Conservation (phyloP, 1,140 invertebrate genomes). For the Halesus radiatus region DNA sequence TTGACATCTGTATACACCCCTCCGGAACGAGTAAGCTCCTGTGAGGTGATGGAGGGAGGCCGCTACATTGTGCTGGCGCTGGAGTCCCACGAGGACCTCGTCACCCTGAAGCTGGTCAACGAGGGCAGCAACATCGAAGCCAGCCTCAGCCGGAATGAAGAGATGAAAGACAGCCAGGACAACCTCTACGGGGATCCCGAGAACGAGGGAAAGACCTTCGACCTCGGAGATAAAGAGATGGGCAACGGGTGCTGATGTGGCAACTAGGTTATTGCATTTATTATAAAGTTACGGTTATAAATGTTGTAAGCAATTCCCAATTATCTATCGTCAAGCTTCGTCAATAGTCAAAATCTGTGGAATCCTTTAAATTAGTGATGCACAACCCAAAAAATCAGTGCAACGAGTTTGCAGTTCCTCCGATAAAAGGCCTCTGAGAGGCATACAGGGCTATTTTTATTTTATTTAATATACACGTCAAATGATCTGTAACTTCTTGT, state of each 20-base stretch:
- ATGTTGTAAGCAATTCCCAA: not conserved
- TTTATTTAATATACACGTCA: too few species aligned
- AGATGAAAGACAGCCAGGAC: not conserved
- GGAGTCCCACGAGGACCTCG: conserved; percentile 73
- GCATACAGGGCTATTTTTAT: too few species aligned
- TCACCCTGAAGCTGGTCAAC: conserved; percentile 74
- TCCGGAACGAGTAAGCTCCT: conserved; percentile 79
- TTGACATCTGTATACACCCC: conserved; percentile 85
- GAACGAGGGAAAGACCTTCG: conserved; percentile 68
- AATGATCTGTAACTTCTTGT: too few species aligned
- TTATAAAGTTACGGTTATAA: not conserved
- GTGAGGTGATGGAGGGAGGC: conserved; percentile 82
- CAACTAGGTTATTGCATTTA: not conserved
- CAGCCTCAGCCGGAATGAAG: conserved; percentile 46
- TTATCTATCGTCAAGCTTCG: not conserved
- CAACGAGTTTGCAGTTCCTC: too few species aligned
- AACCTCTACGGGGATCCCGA: conserved; percentile 66
- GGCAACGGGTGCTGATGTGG: conserved; percentile 60
- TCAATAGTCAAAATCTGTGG: not conserved
- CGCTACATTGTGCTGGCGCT: conserved; percentile 79
- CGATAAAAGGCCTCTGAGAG: too few species aligned
- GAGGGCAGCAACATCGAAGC: conserved; percentile 64
- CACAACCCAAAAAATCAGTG: too few species aligned
- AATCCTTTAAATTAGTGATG: not conserved
- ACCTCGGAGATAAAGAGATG: conserved; percentile 66